phyloP scores from a whole-genome alignment of 2,113 vertebrate species.

The Columbina picui region DNA sequence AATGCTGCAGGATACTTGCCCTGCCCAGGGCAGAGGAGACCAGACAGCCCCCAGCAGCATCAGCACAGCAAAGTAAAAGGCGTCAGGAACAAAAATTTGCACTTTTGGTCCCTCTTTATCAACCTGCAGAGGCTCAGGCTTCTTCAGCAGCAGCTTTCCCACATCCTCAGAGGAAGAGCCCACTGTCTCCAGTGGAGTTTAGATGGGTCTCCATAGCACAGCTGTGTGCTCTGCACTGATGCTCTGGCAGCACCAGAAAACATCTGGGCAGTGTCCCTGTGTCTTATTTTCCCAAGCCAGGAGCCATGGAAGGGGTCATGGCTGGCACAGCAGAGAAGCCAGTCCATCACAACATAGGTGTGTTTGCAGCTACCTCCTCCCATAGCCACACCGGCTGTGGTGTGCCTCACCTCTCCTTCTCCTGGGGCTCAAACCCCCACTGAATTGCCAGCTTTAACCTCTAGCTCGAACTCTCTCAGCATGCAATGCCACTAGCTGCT shows the following conservation, averaged over 20 bases:
- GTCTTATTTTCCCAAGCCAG: not conserved
- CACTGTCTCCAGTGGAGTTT: not conserved
- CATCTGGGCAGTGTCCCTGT: not conserved
- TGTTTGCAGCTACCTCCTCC: not conserved
- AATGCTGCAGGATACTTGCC: not conserved
- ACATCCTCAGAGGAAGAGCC: not conserved
- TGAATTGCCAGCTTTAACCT: not conserved
- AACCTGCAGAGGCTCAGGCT: not conserved
- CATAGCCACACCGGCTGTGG: fast-evolving
- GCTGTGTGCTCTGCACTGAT: not conserved
- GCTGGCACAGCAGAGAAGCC: not conserved
- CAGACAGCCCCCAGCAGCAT: not conserved
- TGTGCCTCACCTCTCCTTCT: not conserved
- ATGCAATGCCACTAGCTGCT: not conserved
- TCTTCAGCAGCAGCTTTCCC: not conserved
- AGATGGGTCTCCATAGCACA: not conserved
- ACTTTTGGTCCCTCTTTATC: not conserved
- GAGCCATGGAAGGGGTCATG: not conserved
- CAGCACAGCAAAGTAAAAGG: not conserved
- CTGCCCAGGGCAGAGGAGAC: not conserved
- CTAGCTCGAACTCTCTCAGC: not conserved
- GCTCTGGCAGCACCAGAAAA: not conserved
- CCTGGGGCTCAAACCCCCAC: not conserved
- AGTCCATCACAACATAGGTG: not conserved
- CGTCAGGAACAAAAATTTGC: not conserved